Evolutionary conservation across 2,888 invertebrate species (phyloP).

Genomic region (Vandiemenella viatica): DNA sequence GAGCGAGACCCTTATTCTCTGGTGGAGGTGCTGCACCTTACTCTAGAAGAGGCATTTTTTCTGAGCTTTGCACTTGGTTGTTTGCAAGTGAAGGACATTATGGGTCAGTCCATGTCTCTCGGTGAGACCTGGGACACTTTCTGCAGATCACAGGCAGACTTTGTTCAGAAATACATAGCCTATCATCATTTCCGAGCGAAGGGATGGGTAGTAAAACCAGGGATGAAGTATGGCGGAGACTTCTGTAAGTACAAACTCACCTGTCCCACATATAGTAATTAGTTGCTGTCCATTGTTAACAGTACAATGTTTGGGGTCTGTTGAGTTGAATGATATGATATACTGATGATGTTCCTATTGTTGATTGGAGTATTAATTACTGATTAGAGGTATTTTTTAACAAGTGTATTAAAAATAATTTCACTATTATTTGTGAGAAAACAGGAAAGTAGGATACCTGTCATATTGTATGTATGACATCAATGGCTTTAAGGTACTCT

Average conservation of each 20-base stretch:
- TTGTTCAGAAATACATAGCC: slow-evolving; percentile 54
- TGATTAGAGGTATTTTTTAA: no score
- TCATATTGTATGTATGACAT: no score
- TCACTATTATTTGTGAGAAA: no score
- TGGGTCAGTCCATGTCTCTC: slow-evolving; percentile 35
- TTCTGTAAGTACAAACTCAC: slow-evolving; percentile 45
- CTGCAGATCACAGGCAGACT: slow-evolving; percentile 38
- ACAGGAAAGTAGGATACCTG: no score
- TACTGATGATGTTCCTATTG: no score
- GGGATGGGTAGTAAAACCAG: slow-evolving; percentile 81
- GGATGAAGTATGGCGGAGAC: slow-evolving; percentile 78
- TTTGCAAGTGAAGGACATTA: slow-evolving; percentile 40
- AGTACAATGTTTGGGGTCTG: no score
- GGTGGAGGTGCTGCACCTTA: slow-evolving; percentile 48
- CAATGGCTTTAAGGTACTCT: no score
- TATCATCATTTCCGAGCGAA: slow-evolving; percentile 78
- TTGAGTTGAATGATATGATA: no score
- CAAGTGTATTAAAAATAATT: no score
- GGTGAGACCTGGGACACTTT: slow-evolving; percentile 44
- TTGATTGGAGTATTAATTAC: no score
- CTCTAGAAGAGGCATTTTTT: slow-evolving; percentile 65
- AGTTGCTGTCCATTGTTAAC: no score
- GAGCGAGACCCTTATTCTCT: slow-evolving; percentile 41
- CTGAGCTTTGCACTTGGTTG: slow-evolving; percentile 49
- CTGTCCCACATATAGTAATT: no score